Evolutionary conservation across 1,140 invertebrate genomes (phyloP).

Genomic region (Drosophila setifemur): DNA sequence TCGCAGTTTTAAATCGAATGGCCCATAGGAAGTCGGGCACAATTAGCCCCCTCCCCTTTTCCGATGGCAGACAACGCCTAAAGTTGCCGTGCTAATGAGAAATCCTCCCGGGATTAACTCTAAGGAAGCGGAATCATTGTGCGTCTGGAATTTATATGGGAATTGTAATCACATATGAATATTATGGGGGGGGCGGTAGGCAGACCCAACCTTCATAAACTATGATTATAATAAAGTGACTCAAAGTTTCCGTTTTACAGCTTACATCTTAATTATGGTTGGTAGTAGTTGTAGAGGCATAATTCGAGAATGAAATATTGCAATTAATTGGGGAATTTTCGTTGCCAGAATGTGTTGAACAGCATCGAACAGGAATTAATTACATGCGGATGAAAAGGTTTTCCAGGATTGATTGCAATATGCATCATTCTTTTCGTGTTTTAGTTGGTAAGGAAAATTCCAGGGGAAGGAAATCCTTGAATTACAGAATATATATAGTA

Average conservation of each 20-base stretch:
- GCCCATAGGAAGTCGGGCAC: constrained; percentile 34
- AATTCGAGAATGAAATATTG: not conserved
- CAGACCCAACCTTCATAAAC: constrained; percentile 3
- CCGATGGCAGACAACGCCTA: constrained; percentile 68
- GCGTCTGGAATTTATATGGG: constrained; percentile 42
- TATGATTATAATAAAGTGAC: constrained; percentile 14
- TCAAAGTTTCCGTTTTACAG: not conserved
- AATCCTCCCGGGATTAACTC: constrained; percentile 15
- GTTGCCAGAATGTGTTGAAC: not conserved
- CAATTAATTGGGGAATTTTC: not conserved
- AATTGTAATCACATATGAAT: constrained; percentile 14
- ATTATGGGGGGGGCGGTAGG: constrained; percentile 1
- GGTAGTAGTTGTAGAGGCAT: not conserved
- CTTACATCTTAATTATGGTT: constrained; percentile 21
- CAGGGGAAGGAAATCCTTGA: too few relatives aligned
- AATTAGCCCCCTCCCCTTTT: constrained; percentile 72
- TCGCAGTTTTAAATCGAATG: constrained; percentile 75
- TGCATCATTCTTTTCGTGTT: too few relatives aligned
- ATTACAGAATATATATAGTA: too few relatives aligned
- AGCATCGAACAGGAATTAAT: too few relatives aligned
- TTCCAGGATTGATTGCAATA: too few relatives aligned
- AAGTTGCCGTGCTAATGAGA: constrained; percentile 63
- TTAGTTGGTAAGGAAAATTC: too few relatives aligned
- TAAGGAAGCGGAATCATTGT: constrained; percentile 15
- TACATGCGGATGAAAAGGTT: too few relatives aligned